Conservation (phyloP, 2,797 vertebrate genomes). For the Falco columbarius region DNA sequence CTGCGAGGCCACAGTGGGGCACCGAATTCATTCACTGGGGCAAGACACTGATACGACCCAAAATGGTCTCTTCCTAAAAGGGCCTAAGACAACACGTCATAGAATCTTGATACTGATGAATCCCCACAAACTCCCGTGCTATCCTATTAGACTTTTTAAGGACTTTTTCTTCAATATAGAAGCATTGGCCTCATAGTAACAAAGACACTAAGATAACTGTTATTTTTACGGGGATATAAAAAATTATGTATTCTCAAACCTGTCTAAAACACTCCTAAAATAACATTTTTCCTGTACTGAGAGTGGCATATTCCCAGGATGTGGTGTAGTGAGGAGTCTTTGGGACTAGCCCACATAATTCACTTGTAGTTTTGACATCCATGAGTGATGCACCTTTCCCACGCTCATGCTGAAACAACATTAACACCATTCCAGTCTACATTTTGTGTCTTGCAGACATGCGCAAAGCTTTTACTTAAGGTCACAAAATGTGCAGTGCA, state of each 20-base stretch:
- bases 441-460: background rate
- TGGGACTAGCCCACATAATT: background rate
- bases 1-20: accelerated
- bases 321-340: background rate
- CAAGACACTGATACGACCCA: background rate
- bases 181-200: background rate
- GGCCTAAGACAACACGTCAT: background rate
- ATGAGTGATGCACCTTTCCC: background rate
- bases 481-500: background rate
- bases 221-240: background rate
- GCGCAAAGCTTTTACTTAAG: background rate
- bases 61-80: background rate
- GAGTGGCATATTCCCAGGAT: background rate
- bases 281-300: background rate
- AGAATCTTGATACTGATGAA: background rate
- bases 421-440: background rate
- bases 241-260: background rate
- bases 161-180: background rate
- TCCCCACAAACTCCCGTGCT: background rate
- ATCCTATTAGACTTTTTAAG: background rate
- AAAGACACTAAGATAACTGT: background rate
- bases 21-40: accelerated
- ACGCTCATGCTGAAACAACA: background rate
- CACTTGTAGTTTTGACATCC: background rate
- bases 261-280: slow-evolving; percentile 3